phyloP scores from a whole-genome alignment of 2,113 vertebrate species.

The Nibea albiflora region DNA sequence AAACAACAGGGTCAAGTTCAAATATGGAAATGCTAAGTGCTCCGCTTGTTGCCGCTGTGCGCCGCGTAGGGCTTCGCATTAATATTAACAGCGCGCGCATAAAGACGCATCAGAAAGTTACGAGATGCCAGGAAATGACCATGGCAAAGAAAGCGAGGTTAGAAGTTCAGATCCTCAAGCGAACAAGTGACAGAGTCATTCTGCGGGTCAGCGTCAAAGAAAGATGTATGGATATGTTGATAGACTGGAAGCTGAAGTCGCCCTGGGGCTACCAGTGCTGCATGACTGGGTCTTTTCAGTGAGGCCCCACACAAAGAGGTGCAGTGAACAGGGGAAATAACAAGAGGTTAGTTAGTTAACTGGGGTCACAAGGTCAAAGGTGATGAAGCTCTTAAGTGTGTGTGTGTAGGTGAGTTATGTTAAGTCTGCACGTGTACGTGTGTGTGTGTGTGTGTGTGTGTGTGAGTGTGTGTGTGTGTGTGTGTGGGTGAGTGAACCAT shows the following conservation, averaged over 20 bases:
- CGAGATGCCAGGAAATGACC: slow-evolving; percentile 24
- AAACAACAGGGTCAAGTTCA: slow-evolving; percentile 41
- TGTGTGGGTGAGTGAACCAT: slow-evolving; percentile 45
- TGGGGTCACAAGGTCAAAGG: slow-evolving; percentile 72
- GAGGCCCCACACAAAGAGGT: slow-evolving; percentile 70
- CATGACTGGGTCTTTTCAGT: slow-evolving; percentile 74
- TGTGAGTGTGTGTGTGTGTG: slow-evolving; percentile 1
- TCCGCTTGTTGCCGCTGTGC: not conserved
- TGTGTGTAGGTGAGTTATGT: slow-evolving; percentile 22
- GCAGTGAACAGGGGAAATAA: slow-evolving; percentile 70
- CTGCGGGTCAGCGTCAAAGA: slow-evolving; percentile 22
- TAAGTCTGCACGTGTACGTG: slow-evolving; percentile 23
- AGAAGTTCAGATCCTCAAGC: slow-evolving; percentile 61
- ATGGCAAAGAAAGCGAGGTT: slow-evolving; percentile 33
- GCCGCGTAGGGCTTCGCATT: slow-evolving; percentile 12
- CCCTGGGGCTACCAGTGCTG: slow-evolving; percentile 58
- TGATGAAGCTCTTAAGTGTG: slow-evolving; percentile 66
- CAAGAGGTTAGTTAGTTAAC: slow-evolving; percentile 79
- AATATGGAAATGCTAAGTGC: slow-evolving; percentile 33
- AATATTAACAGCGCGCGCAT: slow-evolving; percentile 21
- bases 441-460: slow-evolving; percentile 6
- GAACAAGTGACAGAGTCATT: slow-evolving; percentile 58
- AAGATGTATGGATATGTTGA: slow-evolving; percentile 64
- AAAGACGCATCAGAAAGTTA: slow-evolving; percentile 10
- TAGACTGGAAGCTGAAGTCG: slow-evolving; percentile 56